Percentiles rank a stretch among this genome's conserved stretches.
phyloP scores from a whole-genome alignment of 2,888 invertebrate genomes.

The Sphaerophoria rueppellii region DNA sequence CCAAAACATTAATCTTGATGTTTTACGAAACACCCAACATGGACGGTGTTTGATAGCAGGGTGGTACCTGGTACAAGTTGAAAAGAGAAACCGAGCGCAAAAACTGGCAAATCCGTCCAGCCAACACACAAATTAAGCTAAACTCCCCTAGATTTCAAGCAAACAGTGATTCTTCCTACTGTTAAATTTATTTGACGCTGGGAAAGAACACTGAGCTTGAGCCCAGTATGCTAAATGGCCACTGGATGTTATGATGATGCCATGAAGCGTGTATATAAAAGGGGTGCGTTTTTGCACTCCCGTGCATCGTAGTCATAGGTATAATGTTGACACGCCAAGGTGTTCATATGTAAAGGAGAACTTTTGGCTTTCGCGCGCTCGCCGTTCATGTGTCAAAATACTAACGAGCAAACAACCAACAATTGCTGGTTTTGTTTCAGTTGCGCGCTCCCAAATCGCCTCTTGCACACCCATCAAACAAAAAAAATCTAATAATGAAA shows the following conservation, averaged over 20 bases:
- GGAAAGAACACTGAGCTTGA: constrained; percentile 34
- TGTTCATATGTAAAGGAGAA: neutral
- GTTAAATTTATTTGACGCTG: constrained; percentile 36
- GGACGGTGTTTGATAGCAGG: constrained; percentile 38
- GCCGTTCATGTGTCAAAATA: constrained; percentile 53
- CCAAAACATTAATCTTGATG: constrained; percentile 73
- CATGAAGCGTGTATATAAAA: constrained; percentile 70
- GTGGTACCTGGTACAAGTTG: constrained; percentile 31
- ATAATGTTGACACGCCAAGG: no score
- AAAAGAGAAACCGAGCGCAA: constrained; percentile 36
- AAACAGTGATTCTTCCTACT: constrained; percentile 20
- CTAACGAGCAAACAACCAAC: constrained; percentile 42
- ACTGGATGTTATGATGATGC: constrained; percentile 65
- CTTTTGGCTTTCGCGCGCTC: constrained; percentile 36
- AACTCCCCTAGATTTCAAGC: constrained; percentile 45
- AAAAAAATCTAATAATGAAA: constrained; percentile 71
- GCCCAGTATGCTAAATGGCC: constrained; percentile 70
- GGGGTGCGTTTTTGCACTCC: constrained; percentile 72
- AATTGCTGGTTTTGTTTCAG: constrained; percentile 55
- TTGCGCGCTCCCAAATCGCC: constrained; percentile 18
- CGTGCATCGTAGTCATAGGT: constrained; percentile 42
- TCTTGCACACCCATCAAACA: constrained; percentile 14
- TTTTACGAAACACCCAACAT: constrained; percentile 72
- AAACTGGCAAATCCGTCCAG: constrained; percentile 70
- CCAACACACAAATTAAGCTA: constrained; percentile 73